These are phyloP conservation scores for Andrena minutula DNA, from an alignment of 2,888 invertebrate genomes.

Conservation along the genomic window DNA sequence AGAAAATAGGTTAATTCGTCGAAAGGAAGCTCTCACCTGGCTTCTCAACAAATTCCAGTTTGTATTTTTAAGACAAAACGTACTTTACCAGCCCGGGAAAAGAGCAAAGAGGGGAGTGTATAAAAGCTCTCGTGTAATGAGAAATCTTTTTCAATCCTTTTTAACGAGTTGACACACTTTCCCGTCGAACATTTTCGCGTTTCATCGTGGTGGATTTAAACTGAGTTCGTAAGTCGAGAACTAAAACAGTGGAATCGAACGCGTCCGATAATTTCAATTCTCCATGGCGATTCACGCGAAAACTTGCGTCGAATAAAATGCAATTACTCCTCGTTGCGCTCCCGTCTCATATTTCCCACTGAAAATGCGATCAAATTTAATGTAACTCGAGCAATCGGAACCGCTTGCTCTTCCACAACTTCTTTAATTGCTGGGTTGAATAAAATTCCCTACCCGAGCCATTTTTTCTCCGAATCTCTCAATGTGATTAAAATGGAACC, in stretches of 20 bases:
- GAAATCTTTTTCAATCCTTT: slow-evolving; percentile 52
- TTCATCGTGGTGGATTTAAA: background rate
- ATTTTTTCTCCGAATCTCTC: background rate
- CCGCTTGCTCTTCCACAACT: background rate
- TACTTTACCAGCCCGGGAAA: background rate
- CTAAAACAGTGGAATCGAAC: background rate
- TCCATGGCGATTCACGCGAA: background rate
- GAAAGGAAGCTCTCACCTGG: background rate
- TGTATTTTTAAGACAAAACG: background rate
- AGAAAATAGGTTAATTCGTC: slow-evolving; percentile 12
- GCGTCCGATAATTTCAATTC: background rate
- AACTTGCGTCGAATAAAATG: background rate
- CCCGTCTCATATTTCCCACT: background rate
- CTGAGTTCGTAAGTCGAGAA: background rate
- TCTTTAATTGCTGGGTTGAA: background rate
- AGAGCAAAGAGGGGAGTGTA: slow-evolving; percentile 18
- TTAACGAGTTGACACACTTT: slow-evolving; percentile 49
- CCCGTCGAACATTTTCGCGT: slow-evolving; percentile 15
- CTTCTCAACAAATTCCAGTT: background rate
- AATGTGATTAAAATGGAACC: background rate
- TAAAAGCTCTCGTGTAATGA: slow-evolving; percentile 35
- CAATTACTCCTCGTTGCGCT: background rate
- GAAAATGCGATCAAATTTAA: background rate
- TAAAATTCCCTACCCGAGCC: background rate
- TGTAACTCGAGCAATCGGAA: background rate